These are phyloP conservation scores for Heliothis virescens DNA, from an alignment of 1,140 invertebrate genomes.

Conservation along the genomic window DNA sequence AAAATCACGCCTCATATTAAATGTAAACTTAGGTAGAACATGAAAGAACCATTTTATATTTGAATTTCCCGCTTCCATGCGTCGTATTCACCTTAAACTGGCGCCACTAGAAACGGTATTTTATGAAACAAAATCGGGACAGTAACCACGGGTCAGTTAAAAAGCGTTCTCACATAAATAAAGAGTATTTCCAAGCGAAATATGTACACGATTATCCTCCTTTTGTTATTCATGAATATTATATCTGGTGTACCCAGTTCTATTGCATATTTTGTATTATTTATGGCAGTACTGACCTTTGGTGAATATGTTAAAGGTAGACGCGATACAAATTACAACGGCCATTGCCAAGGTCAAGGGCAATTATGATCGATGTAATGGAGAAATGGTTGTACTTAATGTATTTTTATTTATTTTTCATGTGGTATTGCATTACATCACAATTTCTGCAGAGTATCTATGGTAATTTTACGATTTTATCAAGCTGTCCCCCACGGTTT, in stretches of 20 bases:
- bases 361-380: conserved; percentile 9
- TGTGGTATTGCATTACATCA: too few species aligned
- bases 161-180: neutral
- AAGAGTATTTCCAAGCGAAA: neutral
- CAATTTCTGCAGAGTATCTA: too few species aligned
- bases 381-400: neutral
- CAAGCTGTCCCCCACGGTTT: too few species aligned
- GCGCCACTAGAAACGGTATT: too few species aligned
- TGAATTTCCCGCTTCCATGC: too few species aligned
- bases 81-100: too few species aligned
- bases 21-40: too few species aligned
- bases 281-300: conserved; percentile 39
- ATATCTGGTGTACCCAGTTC: neutral
- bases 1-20: too few species aligned
- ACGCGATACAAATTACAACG: conserved; percentile 41
- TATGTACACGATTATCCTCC: neutral
- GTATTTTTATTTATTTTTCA: neutral
- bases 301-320: conserved; percentile 35
- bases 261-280: conserved; percentile 1
- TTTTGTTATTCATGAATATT: conserved; percentile 3
- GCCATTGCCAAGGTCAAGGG: conserved; percentile 48
- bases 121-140: too few species aligned
- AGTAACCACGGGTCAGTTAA: too few species aligned
- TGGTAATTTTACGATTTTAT: too few species aligned
- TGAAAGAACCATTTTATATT: too few species aligned